Base-by-base conservation (phyloP, 2,113 vertebrate species). In the Galeopterus variegatus region DNA sequence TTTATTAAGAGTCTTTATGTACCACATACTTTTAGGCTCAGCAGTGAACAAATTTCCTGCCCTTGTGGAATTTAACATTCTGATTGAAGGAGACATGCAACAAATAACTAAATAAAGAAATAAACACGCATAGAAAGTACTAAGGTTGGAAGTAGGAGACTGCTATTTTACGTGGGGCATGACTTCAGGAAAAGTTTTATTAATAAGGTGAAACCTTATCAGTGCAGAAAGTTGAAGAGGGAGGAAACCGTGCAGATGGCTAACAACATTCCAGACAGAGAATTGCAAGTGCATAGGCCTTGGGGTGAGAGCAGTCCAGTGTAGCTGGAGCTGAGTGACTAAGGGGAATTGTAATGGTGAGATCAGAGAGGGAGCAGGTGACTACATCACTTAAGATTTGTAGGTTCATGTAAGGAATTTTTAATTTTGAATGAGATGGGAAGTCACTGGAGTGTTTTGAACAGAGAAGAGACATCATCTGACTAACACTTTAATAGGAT, bases 21-120 rank as follows among this genome's bases (percentile, higher is more conserved):
- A 36, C 24, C 31, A 58, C 70, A 21, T 3, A 15, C n/a, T 82
- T 67, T 69, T 69, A 94, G 69, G 28, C n/a, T 67, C 72, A 81
- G 5, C 54, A 62, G 19, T 93, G 81, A 94, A 84, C 41, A 70
- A 36, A 82, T 24, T 58, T 13, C 48, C 13, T 94, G 7, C 12
- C 31, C 45, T 86, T 52, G 21, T 45, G 60, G 83, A 88, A 58
- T 4, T 95, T 93, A 24, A 88, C 0, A 15, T 95, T 94, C 28
- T 88, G 62, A 79, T 90, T 18, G 23, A 77, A 96, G 76, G 80
- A 90, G 28, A 54, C 31, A 58, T 88, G n/a, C 2, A 87, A 2
- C 64, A 90, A 94, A 67, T 90, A 93, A 79, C 23, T 94, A 70
- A 96, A 23, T 28, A 94, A 90, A n/a, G 21, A 96, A 87, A 48